A percentile compares a stretch with the other conserved stretches of the same genome.
Evolutionary conservation across 2,888 invertebrate genomes (phyloP).

Genomic region (Priocnemis perturbator): DNA sequence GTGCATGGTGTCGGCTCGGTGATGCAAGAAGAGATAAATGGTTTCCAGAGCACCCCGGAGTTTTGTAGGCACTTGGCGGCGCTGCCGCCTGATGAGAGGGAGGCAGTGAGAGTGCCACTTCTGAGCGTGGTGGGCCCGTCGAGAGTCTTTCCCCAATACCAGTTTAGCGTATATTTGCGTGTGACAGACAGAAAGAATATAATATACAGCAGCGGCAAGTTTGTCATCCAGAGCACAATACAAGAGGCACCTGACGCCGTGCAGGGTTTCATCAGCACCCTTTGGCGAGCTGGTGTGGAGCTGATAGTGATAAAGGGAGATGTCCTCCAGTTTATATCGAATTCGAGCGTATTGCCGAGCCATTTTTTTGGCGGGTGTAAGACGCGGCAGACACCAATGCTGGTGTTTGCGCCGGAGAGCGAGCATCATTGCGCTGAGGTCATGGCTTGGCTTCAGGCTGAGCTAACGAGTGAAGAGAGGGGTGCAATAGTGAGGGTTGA

Average conservation of each 20-base stretch:
- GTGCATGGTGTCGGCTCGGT: not conserved
- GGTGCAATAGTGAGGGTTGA: not conserved
- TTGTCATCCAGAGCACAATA: not conserved
- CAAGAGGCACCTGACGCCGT: not conserved
- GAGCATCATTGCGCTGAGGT: not conserved
- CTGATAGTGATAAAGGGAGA: not conserved
- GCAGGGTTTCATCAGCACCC: not conserved
- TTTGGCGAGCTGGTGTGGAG: not conserved
- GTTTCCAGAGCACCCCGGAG: not conserved
- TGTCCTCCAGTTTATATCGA: not conserved
- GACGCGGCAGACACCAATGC: not conserved
- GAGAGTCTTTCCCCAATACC: not conserved
- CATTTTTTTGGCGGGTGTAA: not conserved
- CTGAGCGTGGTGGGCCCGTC: not conserved
- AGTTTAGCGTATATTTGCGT: not conserved
- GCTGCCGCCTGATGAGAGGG: not conserved
- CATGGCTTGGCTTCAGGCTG: not conserved
- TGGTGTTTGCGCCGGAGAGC: not conserved
- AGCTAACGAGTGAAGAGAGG: not conserved
- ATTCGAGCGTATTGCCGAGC: not conserved
- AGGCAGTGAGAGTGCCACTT: not conserved
- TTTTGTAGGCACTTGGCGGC: not conserved
- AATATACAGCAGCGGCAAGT: not conserved
- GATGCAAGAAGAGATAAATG: not conserved
- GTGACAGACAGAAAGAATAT: not conserved